phyloP scores from a whole-genome alignment of 2,113 vertebrate genomes.

The Lepidothrix coronata region DNA sequence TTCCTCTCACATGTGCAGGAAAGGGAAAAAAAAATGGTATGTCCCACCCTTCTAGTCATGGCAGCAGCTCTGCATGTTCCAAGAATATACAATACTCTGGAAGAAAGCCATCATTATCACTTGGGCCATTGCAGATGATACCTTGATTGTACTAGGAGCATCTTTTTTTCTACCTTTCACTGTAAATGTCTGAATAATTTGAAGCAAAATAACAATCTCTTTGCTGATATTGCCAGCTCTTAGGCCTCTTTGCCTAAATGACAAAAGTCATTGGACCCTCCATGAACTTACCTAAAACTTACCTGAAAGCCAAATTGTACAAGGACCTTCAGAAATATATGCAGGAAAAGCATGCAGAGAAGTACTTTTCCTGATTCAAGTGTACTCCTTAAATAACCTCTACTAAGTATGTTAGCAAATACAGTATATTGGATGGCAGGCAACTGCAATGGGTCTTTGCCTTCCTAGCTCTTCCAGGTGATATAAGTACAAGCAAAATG shows the following conservation, averaged over 20 bases:
- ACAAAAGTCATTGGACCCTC: neutral
- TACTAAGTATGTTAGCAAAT: neutral
- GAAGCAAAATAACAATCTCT: neutral
- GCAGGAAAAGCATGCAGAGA: neutral
- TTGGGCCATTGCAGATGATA: neutral
- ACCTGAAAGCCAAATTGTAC: neutral
- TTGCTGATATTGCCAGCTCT: neutral
- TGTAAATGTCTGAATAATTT: neutral
- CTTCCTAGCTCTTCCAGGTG: neutral
- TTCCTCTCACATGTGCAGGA: neutral
- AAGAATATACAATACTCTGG: neutral
- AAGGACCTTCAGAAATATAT: neutral
- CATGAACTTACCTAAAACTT: neutral
- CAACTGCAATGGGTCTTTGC: neutral
- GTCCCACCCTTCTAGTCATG: neutral
- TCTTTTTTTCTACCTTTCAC: neutral
- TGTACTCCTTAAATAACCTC: neutral
- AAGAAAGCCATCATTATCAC: neutral
- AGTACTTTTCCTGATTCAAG: neutral
- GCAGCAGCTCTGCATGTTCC: neutral
- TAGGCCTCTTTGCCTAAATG: neutral
- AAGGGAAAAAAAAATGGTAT: neutral
- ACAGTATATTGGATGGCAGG: neutral
- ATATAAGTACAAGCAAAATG: neutral
- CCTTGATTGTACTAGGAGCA: neutral